Percentiles rank a stretch among this genome's conserved stretches.
Evolutionary conservation across 2,888 invertebrate species (phyloP).

Genomic region (Drymonia ruficornis): DNA sequence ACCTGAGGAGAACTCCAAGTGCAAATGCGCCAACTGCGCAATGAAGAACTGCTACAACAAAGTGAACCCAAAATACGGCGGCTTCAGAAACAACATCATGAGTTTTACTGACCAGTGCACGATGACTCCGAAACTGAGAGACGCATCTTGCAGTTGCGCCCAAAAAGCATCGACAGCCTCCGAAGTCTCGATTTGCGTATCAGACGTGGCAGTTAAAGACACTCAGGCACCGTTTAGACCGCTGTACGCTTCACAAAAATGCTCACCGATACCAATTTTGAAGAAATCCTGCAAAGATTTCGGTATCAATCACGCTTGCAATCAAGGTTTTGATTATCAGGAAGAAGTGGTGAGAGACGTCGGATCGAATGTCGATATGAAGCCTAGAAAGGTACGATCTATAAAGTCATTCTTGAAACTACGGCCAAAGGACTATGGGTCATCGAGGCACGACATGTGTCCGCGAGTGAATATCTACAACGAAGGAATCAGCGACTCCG

Average conservation of each 20-base stretch:
- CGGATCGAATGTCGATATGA: not conserved
- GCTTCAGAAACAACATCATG: slow-evolving; percentile 56
- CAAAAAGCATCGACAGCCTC: slow-evolving; percentile 27
- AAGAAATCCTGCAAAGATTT: slow-evolving; percentile 23
- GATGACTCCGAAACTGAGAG: slow-evolving; percentile 60
- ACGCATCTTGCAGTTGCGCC: slow-evolving; percentile 47
- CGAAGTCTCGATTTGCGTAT: slow-evolving; percentile 31
- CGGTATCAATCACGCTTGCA: not conserved
- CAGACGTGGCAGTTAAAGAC: slow-evolving; percentile 34
- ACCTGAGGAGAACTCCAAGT: slow-evolving; percentile 25
- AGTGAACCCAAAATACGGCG: slow-evolving; percentile 10
- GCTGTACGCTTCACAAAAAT: slow-evolving; percentile 11
- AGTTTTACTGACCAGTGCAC: slow-evolving; percentile 57
- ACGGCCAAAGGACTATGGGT: slow-evolving; percentile 1
- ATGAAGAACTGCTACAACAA: slow-evolving; percentile 37
- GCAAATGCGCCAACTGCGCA: slow-evolving; percentile 47
- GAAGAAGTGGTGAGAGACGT: slow-evolving; percentile 1
- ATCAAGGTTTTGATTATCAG: not conserved
- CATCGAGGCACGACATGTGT: not conserved
- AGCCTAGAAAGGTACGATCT: slow-evolving; percentile 11
- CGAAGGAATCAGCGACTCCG: slow-evolving; percentile 61
- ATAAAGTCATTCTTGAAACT: slow-evolving; percentile 28
- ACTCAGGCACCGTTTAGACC: slow-evolving; percentile 18
- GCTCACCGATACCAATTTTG: slow-evolving; percentile 31
- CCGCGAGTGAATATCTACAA: slow-evolving; percentile 58